Evolutionary conservation across 64 coral and sea anemone genomes (phyloP), one percentile per base, ranked within the genome.

Genomic region (Orbicella faveolata): DNA sequence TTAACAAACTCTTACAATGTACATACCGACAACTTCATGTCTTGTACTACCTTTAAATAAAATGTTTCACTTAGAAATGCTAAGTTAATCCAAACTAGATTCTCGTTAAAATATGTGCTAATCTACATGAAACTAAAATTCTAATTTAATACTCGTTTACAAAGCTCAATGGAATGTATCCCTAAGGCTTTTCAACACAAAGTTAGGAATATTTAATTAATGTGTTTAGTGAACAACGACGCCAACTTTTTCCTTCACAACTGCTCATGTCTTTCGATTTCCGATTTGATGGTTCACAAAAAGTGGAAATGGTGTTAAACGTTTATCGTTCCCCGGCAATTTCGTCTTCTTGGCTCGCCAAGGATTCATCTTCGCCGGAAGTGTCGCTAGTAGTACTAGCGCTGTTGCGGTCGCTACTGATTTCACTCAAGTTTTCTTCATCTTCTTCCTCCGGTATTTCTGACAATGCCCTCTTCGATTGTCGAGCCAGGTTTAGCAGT

Each of bases 401-500:
- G 21, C 80, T 52, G 55, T 51, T 63, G 66, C 20, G 52, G 64
- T 57, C 52, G 15, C 1, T 90, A 17, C 57, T 57, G 54, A 52
- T 6, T 73, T 73, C 57, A 61, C 64, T 41, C 44, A 6, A 4
- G 44, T 6, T 6, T 23, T 39, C 55, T 36, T 90, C 89, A 26
- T 80, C 83, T 87, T 92, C 90, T 77, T 92, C 90, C 25, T 92
- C 90, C 25, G 63, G 55, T 35, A 92, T 92, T 20, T 76, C 73
- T 33, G 90, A 82, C 51, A 94, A 79, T 26, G 34, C 14, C 21
- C 63, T 52, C 34, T 67, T 34, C 35, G 33, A 77, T 52, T 94
- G 65, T 79, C 93, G 63, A 87, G 89, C 89, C 34, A 94, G 54
- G 73, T 94, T 94, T 77, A 91, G 79, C 23, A 91, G 66, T 33